A percentile compares a stretch with the other conserved stretches of the same genome.
Evolutionary conservation across 2,113 vertebrate species (phyloP).

Genomic region (Ranitomeya imitator): DNA sequence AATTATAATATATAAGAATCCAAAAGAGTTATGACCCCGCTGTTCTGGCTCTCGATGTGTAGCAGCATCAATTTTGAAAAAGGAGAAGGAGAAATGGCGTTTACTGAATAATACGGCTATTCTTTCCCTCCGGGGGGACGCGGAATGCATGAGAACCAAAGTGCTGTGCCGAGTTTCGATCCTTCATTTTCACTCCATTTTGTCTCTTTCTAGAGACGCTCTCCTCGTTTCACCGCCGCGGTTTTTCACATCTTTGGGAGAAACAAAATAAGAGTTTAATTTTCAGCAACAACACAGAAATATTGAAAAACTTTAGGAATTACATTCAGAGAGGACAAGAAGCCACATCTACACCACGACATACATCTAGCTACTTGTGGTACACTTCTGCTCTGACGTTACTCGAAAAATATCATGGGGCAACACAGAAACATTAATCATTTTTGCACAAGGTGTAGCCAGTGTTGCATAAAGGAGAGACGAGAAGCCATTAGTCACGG

Average conservation of each 20-base stretch:
- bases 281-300: neutral
- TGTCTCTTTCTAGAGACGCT: slow-evolving; percentile 70
- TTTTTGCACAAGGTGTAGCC: neutral
- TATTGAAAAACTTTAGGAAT: neutral
- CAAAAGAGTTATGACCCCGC: slow-evolving; percentile 73
- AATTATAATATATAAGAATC: slow-evolving; percentile 77
- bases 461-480: neutral
- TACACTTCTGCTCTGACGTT: neutral
- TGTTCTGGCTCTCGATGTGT: slow-evolving; percentile 80
- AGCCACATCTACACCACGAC: neutral
- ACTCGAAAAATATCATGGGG: too few relatives aligned
- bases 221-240: slow-evolving; percentile 88
- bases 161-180: slow-evolving; percentile 92
- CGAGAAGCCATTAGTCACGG: neutral
- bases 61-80: slow-evolving; percentile 77
- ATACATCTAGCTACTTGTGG: neutral
- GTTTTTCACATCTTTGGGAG: slow-evolving; percentile 87
- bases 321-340: neutral
- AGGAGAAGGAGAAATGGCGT: slow-evolving; percentile 75
- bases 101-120: slow-evolving; percentile 73
- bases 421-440: neutral
- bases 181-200: slow-evolving; percentile 86
- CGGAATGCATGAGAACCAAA: slow-evolving; percentile 95
- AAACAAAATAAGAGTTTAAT: neutral
- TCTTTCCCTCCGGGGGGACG: slow-evolving; percentile 71